Evolutionary conservation across 37 sponge, comb jelly and placozoan genomes (phyloP), one percentile per base, ranked within the genome.

Genomic region (Agelas oroides): DNA sequence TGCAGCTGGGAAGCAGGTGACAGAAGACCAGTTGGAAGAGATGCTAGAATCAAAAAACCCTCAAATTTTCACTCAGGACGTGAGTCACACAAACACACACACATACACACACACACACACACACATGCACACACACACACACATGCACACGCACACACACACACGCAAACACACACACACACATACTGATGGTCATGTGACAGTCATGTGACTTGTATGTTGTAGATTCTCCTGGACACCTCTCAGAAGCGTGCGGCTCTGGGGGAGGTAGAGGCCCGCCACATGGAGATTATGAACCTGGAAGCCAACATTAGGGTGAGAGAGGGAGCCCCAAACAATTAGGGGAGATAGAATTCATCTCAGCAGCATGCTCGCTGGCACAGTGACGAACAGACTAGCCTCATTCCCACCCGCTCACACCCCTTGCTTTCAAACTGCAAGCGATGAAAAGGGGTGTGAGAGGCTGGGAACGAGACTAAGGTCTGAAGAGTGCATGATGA

Each of bases 201-300:
- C 25, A 21, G 1, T 72, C 18, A 19, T 72, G 41, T 72, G 19
- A 36, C 53, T 70, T 21, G 6, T 33, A 3, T 46, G 46, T 46
- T 46, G 46, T 24, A 64, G 67, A 25, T 75, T 28, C 35, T 70
- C 20, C 41, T 70, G 11, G 35, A 35, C n/a, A 65, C 85, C 39
- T 76, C 81, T 57, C 91, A 88, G 64, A 71, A 53, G 65, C 52
- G 76, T 61, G 75, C 86, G 58, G 95, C 90, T 27, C 81, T 94
- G 65, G 77, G 71, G 24, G 97, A 94, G 25, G 94, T 94, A 24
- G 87, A 94, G 60, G 69, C 71, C 19, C 82, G 97, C 18, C 92
- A 97, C 36, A 46, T 78, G 25, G 97, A 97, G 41, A 84, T 97
- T 5, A 38, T 87, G 20, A 19, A 38, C 13, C 90, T 97, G 71